A percentile compares a stretch with the other conserved stretches of the same genome.
Evolutionary conservation across 2,113 vertebrate species (phyloP).

Genomic region (Turdus rufiventris): DNA sequence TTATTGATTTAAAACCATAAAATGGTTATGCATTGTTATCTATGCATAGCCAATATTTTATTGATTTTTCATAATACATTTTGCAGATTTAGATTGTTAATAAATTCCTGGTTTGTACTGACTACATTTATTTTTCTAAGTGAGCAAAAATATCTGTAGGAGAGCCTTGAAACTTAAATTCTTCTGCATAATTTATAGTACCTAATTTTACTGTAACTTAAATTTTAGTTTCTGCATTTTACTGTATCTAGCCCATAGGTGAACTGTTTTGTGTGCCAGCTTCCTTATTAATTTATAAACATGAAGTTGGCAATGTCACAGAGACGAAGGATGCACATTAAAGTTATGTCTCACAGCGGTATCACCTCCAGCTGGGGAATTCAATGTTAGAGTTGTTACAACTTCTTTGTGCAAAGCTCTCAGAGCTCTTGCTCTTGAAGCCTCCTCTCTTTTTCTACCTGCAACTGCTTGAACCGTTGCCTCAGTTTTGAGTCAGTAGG

Average conservation of each 20-base stretch:
- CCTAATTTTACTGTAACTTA: background rate
- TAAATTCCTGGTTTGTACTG: background rate
- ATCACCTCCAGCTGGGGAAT: background rate
- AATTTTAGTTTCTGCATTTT: background rate
- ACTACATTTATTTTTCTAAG: background rate
- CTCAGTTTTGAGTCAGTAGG: background rate
- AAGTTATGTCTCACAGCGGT: background rate
- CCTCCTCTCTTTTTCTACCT: background rate
- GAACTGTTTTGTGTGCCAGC: background rate
- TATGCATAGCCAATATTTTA: background rate
- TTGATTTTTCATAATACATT: background rate
- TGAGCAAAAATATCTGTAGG: background rate
- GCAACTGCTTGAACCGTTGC: background rate
- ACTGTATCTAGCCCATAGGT: background rate
- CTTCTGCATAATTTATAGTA: background rate
- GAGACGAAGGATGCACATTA: background rate
- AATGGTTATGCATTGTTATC: background rate
- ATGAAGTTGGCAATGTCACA: background rate
- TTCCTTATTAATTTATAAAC: constrained; percentile 3
- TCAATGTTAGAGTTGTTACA: background rate
- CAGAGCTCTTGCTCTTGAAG: background rate
- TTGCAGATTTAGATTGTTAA: background rate
- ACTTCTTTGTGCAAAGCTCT: background rate
- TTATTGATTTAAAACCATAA: background rate
- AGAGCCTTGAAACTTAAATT: background rate